A percentile compares a stretch with the other conserved stretches of the same genome.
These are phyloP conservation scores for Cirrhinus mrigala DNA, from an alignment of 2,797 vertebrate species.

Conservation along the genomic window DNA sequence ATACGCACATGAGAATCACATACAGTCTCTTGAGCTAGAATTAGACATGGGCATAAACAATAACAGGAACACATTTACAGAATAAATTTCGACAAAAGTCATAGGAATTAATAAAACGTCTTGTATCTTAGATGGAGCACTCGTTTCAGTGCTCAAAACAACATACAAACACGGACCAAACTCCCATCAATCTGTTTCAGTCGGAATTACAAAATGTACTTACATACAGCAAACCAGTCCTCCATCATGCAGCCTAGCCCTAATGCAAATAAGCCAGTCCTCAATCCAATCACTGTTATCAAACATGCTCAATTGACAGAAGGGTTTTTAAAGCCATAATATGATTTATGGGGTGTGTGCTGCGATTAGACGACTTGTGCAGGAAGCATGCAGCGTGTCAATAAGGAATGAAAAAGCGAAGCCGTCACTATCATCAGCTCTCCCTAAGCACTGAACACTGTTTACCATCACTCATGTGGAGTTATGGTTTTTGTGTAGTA, in stretches of 20 bases:
- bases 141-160: background rate
- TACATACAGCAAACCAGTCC: background rate
- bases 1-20: background rate
- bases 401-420: slow-evolving; percentile 50
- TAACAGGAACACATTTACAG: background rate
- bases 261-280: background rate
- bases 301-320: slow-evolving; percentile 32
- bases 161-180: background rate
- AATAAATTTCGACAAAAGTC: background rate
- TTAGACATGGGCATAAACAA: background rate
- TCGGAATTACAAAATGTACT: background rate
- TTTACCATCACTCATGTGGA: slow-evolving; percentile 54
- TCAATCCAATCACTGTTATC: slow-evolving; percentile 23
- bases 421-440: slow-evolving; percentile 29
- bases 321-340: background rate
- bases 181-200: background rate
- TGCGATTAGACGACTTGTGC: slow-evolving; percentile 13
- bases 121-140: background rate
- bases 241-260: slow-evolving; percentile 5
- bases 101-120: background rate
- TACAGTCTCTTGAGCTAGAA: background rate
- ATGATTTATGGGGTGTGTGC: slow-evolving; percentile 42
- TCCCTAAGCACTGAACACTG: slow-evolving; percentile 35
- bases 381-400: slow-evolving; percentile 40
- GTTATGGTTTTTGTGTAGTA: slow-evolving; percentile 51